Base-by-base conservation (phyloP, 2,888 invertebrate species). In the Rambutsinella grinnellia region DNA sequence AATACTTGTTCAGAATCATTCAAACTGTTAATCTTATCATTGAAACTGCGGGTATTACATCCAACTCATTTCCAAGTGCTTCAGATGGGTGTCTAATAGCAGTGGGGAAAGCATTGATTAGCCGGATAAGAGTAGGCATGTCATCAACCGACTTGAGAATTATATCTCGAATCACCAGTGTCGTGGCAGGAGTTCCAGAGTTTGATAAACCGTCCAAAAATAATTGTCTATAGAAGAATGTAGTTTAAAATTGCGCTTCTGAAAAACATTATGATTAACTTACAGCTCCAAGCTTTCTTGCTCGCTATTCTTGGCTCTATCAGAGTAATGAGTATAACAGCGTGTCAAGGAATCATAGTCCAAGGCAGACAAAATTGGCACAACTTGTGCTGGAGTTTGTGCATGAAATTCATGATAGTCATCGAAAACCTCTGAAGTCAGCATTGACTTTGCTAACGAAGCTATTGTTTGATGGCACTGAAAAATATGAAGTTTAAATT, bases 31-130 rank as follows among this genome's bases (percentile, higher is more conserved):
- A 44, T 44, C 44, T 17, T 46, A 46, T n/a, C n/a, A n/a, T n/a
- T n/a, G n/a, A n/a, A n/a, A n/a, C n/a, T 3, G 51, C 44, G 47
- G 6, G 27, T 8, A n/a, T 21, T 77, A 82, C 83, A 44, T 82
- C 82, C 23, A 82, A 46, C 70, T 84, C 84, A 36, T 78, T 81
- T 17, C 74, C 79, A 10, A 84, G 66, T 10, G 76, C 68, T 65
- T 84, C 84, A 10, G 81, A 76, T 8, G 84, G 84, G 58, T 82
- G 80, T 21, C 82, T 72, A 53, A 82, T 81, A 8, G 72, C 79
- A 62, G 72, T 62, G 8, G 81, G 82, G 49, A 84, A 80, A 0
- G 70, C 27, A 5, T 74, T 70, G 10, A 77, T 68, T 2, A 84
- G 46, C 46, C 81, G 26, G 0, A 60, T n/a, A 17, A 81, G 60